Evolutionary conservation across 2,888 invertebrate genomes (phyloP).

Genomic region (Helobdella robusta): DNA sequence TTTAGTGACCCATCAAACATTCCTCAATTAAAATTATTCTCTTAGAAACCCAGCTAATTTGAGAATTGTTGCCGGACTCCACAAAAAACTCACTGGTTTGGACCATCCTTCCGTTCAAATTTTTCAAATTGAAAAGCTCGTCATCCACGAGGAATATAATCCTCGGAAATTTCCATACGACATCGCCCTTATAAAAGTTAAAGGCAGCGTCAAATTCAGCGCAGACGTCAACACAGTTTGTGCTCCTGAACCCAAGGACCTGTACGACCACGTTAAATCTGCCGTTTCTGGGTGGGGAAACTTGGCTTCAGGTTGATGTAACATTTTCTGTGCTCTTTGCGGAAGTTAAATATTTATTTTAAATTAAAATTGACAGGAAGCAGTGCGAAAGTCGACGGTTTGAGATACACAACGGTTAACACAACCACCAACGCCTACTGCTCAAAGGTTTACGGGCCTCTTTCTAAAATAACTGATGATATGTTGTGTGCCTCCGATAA

Average conservation of each 20-base stretch:
- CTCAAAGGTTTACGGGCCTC: slow-evolving; percentile 8
- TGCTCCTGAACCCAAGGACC: slow-evolving; percentile 5
- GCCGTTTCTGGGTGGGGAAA: slow-evolving; percentile 19
- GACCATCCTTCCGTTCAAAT: slow-evolving; percentile 9
- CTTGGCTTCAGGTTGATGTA: not conserved
- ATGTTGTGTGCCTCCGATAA: slow-evolving; percentile 30
- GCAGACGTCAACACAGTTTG: slow-evolving; percentile 17
- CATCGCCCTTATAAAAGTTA: slow-evolving; percentile 6
- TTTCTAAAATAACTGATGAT: slow-evolving; percentile 24
- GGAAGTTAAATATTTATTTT: too few relatives aligned
- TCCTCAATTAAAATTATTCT: not conserved
- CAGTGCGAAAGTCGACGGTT: too few relatives aligned
- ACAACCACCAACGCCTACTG: slow-evolving; percentile 28
- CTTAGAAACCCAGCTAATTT: not conserved
- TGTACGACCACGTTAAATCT: slow-evolving; percentile 3
- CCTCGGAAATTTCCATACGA: not conserved
- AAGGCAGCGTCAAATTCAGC: not conserved
- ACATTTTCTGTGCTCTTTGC: too few relatives aligned
- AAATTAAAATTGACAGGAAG: too few relatives aligned
- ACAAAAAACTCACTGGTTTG: not conserved
- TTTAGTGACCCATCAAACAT: too few relatives aligned
- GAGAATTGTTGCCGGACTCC: slow-evolving; percentile 2
- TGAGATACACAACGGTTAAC: slow-evolving; percentile 28
- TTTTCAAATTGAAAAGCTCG: not conserved
- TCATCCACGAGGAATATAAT: slow-evolving; percentile 5